Evolutionary conservation across 2,797 vertebrate species (phyloP).

Genomic region (Argya squamiceps): DNA sequence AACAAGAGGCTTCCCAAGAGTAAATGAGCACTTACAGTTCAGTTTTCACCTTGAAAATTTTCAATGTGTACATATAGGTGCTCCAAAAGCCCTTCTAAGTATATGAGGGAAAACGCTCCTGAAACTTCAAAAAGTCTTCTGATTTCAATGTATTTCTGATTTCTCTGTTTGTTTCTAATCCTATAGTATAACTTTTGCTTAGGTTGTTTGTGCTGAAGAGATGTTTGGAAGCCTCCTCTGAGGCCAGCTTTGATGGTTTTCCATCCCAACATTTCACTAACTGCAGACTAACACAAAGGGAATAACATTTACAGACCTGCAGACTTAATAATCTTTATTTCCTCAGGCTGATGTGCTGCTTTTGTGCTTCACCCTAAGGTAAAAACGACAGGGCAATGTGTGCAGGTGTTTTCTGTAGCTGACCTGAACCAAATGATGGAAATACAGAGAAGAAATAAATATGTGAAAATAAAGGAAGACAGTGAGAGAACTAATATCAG

Average conservation of each 20-base stretch:
- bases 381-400: neutral
- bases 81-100: neutral
- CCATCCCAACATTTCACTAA: neutral
- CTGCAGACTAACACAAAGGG: neutral
- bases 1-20: neutral
- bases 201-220: neutral
- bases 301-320: neutral
- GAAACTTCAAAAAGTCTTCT: neutral
- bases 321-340: neutral
- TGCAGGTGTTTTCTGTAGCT: neutral
- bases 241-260: neutral
- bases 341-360: neutral
- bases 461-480: neutral
- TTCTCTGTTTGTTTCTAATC: neutral
- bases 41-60: neutral
- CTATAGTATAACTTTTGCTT: neutral
- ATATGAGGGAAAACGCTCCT: neutral
- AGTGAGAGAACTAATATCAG: neutral
- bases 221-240: neutral
- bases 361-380: neutral
- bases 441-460: neutral
- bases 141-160: neutral
- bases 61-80: neutral
- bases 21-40: neutral
- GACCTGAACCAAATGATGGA: neutral